Percentiles rank a stretch among this genome's conserved stretches.
Conservation (phyloP, 53 echinoderm and acorn worm species). For the Holothuria scabra region DNA sequence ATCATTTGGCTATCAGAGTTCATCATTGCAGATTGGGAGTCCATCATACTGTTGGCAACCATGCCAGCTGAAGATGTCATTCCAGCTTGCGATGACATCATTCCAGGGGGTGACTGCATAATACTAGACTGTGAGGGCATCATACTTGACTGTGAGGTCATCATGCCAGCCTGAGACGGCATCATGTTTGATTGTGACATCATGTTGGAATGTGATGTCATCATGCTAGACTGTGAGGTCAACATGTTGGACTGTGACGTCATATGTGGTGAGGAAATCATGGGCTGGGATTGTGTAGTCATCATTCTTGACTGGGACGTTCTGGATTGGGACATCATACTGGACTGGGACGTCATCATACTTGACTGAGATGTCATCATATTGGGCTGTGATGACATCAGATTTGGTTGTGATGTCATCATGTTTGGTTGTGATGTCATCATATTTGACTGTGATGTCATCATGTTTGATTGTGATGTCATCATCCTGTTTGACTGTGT, state of each 20-base stretch:
- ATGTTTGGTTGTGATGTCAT: slow-evolving; percentile 7
- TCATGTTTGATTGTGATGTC: slow-evolving; percentile 69
- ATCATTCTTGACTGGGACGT: slow-evolving; percentile 48
- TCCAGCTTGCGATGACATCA: slow-evolving; percentile 53
- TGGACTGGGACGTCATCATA: slow-evolving; percentile 70
- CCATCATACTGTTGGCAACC: slow-evolving; percentile 48
- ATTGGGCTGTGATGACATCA: slow-evolving; percentile 55
- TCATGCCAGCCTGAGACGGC: slow-evolving; percentile 65
- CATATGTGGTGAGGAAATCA: slow-evolving; percentile 45
- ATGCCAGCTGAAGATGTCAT: slow-evolving; percentile 42
- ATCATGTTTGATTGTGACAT: slow-evolving; percentile 77
- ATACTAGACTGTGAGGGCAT: slow-evolving; percentile 6
- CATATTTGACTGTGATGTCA: slow-evolving; percentile 57
- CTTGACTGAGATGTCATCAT: slow-evolving; percentile 63
- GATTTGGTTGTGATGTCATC: slow-evolving; percentile 12
- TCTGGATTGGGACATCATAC: slow-evolving; percentile 49
- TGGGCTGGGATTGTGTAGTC: slow-evolving; percentile 42
- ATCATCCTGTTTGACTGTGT: slow-evolving; percentile 38
- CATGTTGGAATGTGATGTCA: slow-evolving; percentile 64
- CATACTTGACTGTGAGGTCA: slow-evolving; percentile 66
- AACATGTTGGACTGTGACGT: slow-evolving; percentile 61
- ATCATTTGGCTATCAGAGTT: slow-evolving; percentile 50
- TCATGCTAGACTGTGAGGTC: slow-evolving; percentile 57
- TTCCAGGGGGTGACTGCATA: slow-evolving; percentile 42
- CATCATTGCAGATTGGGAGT: slow-evolving; percentile 53